Base-by-base conservation (phyloP, 1,140 invertebrate genomes). In the Drosophila novamexicana region DNA sequence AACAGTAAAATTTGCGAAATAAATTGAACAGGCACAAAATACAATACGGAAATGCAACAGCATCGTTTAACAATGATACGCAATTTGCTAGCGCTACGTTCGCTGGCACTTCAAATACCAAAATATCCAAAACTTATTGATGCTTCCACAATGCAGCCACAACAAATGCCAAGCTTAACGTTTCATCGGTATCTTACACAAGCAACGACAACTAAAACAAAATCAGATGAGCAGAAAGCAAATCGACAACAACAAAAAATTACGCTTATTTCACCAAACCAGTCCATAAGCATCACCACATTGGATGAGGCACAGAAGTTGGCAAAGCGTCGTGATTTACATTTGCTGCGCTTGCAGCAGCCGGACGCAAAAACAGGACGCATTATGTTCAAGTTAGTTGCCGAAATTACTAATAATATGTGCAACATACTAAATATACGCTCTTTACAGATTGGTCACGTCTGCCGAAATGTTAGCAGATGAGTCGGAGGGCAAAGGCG, bases 301-400 rank as follows among this genome's bases (percentile, higher is more conserved):
- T 76, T 94, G 62, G 91, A 93, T 92, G 94, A 95, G 83, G 95
- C 95, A 1, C 93, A 94, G 68, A 95, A 93, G 91, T 67, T 96
- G 58, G 94, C 95, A 10, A 93, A 93, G 69, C 91, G 94, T 22
- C 92, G 95, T 3, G 84, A 89, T 6, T 92, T 96, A 61, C 95
- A 95, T 90, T 85, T 96, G 45, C 92, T 96, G 1, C 95, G 95
- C 90, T 90, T 95, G 34, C 85, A 94, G 39, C 94, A 96, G 88
- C 90, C 93, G 7, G 94, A 95, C 85, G 92, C 93, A 0, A 95
- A 95, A 92, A 94, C 94, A 3, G 93, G 94, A 32, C 93, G 95
- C 45, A 93, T 95, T 14, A 89, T 95, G 32, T 96, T 95, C 81
- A 94, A 95, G 93, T 93, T 68, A 49, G 12, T 39, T n/a, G 0